phyloP scores from a whole-genome alignment of 2,888 invertebrate genomes.

The Lacanobia wlatinum region DNA sequence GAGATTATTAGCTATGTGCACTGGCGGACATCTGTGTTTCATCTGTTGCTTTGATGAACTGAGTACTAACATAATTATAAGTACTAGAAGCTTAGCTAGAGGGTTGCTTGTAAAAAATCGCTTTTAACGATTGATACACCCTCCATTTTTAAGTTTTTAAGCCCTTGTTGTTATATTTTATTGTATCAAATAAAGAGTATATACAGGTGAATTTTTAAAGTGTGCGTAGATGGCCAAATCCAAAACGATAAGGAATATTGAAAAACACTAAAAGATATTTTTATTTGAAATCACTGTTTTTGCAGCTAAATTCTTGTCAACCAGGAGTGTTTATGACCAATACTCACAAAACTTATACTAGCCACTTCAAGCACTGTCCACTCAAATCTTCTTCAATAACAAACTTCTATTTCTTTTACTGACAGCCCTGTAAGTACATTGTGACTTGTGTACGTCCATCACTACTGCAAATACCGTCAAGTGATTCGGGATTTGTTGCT shows the following conservation, averaged over 20 bases:
- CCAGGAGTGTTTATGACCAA: background rate
- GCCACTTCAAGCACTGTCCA: slow-evolving; percentile 10
- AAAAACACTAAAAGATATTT: no score
- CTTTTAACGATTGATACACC: no score
- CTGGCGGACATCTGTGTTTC: background rate
- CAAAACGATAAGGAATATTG: no score
- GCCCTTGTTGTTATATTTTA: no score
- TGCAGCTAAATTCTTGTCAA: background rate
- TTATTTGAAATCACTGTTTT: background rate
- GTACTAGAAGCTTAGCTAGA: no score
- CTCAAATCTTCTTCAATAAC: background rate
- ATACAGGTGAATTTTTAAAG: no score
- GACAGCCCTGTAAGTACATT: slow-evolving; percentile 51
- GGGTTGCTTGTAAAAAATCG: no score
- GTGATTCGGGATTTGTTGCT: slow-evolving; percentile 73
- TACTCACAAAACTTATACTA: background rate
- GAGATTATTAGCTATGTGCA: slow-evolving; percentile 21
- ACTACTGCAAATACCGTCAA: slow-evolving; percentile 68
- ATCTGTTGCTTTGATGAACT: slow-evolving; percentile 8
- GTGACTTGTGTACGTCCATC: slow-evolving; percentile 69
- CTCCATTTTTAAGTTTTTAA: no score
- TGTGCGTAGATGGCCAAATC: no score
- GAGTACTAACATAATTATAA: no score
- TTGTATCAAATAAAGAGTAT: no score
- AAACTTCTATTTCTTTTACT: slow-evolving; percentile 31